phyloP scores from a whole-genome alignment of 2,797 vertebrate genomes.

The Malacoctenus gilli region DNA sequence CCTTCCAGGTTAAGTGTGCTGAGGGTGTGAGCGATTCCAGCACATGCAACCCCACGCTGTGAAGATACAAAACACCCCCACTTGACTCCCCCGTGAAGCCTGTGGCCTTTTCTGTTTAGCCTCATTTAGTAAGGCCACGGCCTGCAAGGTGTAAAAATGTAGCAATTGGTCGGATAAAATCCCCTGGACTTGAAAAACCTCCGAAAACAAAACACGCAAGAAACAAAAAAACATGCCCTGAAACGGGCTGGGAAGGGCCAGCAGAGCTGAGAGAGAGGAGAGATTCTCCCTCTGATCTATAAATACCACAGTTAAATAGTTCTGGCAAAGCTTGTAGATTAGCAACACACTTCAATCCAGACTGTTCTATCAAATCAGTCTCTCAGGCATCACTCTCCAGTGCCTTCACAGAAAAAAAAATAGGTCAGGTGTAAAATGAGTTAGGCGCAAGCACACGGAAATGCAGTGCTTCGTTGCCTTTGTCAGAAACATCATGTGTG shows the following conservation, averaged over 20 bases:
- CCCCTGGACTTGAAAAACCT: slow-evolving; percentile 10
- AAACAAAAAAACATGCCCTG: slow-evolving; percentile 7
- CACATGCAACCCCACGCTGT: slow-evolving; percentile 46
- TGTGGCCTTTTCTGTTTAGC: slow-evolving; percentile 13
- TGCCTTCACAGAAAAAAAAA: slow-evolving; percentile 40
- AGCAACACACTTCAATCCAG: slow-evolving; percentile 37
- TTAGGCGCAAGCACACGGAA: slow-evolving; percentile 31
- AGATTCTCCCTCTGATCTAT: slow-evolving; percentile 49
- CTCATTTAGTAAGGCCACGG: slow-evolving; percentile 6
- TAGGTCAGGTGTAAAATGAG: slow-evolving; percentile 53
- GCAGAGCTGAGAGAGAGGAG: slow-evolving; percentile 19
- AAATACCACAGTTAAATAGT: slow-evolving; percentile 61
- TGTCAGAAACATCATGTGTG: slow-evolving; percentile 17
- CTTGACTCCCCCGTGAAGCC: slow-evolving; percentile 29
- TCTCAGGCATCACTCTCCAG: slow-evolving; percentile 51
- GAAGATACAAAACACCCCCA: slow-evolving; percentile 52
- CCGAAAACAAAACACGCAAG: slow-evolving; percentile 26
- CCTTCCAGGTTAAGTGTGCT: slow-evolving; percentile 63
- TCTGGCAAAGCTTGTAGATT: slow-evolving; percentile 53
- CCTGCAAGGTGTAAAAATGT: slow-evolving; percentile 12
- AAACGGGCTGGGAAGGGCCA: slow-evolving; percentile 3
- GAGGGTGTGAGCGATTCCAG: slow-evolving; percentile 35
- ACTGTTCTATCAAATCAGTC: slow-evolving; percentile 40
- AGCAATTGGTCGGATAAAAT: slow-evolving; percentile 25
- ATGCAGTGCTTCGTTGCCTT: slow-evolving; percentile 15